These are phyloP conservation scores for Eumeta japonica DNA, from an alignment of 1,140 invertebrate genomes.

Conservation along the genomic window DNA sequence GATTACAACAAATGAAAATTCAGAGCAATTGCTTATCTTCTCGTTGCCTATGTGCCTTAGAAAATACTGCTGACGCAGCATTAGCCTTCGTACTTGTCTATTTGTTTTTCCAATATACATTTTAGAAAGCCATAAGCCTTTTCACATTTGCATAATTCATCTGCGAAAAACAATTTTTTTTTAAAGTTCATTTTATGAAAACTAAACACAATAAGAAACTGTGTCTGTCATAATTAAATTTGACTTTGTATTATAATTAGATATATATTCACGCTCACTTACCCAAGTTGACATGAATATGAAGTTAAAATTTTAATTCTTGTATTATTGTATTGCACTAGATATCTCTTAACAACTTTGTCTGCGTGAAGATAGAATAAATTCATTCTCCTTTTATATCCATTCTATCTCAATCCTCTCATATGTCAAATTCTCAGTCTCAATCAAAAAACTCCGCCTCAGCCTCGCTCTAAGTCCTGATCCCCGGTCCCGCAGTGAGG, in stretches of 20 bases:
- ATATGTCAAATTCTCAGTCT: no score
- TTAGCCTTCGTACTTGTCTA: conserved; percentile 18
- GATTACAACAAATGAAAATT: neutral
- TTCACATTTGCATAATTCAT: conserved; percentile 40
- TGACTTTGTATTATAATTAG: neutral
- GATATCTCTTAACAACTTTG: neutral
- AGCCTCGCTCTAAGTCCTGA: no score
- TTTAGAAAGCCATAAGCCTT: conserved; percentile 38
- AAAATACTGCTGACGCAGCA: neutral
- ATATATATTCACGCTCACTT: neutral
- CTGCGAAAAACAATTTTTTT: conserved; percentile 22
- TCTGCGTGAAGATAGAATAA: no score
- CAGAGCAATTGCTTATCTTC: no score
- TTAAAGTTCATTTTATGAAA: no score
- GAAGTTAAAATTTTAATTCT: neutral
- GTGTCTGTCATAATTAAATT: conserved; percentile 1
- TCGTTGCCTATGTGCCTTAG: neutral
- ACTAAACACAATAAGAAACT: no score
- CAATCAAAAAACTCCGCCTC: no score
- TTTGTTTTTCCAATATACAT: conserved; percentile 36
- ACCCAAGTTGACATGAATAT: neutral
- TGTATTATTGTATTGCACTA: neutral
- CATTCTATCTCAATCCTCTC: no score
- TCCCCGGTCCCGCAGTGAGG: no score
- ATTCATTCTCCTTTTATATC: no score